phyloP scores from a whole-genome alignment of 2,113 vertebrate species.

The Ahaetulla prasina region DNA sequence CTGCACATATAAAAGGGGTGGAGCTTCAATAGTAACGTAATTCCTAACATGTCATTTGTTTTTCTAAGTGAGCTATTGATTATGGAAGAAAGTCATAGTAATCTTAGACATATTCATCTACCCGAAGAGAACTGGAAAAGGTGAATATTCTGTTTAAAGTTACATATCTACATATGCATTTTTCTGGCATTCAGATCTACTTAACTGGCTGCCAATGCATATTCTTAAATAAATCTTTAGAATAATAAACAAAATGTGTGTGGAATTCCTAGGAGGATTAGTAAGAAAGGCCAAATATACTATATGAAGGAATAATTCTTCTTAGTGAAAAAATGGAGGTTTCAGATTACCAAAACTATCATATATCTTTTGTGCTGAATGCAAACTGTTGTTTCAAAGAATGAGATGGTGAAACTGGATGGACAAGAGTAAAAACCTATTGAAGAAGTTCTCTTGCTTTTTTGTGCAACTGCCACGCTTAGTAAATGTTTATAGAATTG shows the following conservation, averaged over 20 bases:
- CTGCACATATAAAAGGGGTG: background rate
- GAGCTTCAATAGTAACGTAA: background rate
- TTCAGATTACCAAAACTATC: slow-evolving; percentile 52
- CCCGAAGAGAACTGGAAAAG: background rate
- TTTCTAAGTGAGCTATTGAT: background rate
- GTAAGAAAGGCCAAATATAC: slow-evolving; percentile 54
- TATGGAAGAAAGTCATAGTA: background rate
- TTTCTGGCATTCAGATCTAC: slow-evolving; percentile 54
- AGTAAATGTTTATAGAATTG: background rate
- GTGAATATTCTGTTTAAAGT: slow-evolving; percentile 25
- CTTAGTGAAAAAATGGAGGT: slow-evolving; percentile 33
- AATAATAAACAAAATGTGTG: slow-evolving; percentile 53
- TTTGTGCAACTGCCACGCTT: background rate
- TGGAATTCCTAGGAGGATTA: slow-evolving; percentile 57
- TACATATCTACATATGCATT: slow-evolving; percentile 44
- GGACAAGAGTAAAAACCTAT: slow-evolving; percentile 23
- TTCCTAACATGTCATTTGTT: background rate
- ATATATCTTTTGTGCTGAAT: slow-evolving; percentile 33
- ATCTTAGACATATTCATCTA: slow-evolving; percentile 29
- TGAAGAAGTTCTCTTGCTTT: background rate
- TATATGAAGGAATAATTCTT: slow-evolving; percentile 57
- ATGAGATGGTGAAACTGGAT: slow-evolving; percentile 27
- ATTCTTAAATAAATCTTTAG: slow-evolving; percentile 53
- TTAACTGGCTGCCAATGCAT: slow-evolving; percentile 44
- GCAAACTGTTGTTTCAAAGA: slow-evolving; percentile 29